Evolutionary conservation across 2,797 vertebrate genomes (phyloP), one percentile per base, ranked within the genome.

Genomic region (Coilia nasus): DNA sequence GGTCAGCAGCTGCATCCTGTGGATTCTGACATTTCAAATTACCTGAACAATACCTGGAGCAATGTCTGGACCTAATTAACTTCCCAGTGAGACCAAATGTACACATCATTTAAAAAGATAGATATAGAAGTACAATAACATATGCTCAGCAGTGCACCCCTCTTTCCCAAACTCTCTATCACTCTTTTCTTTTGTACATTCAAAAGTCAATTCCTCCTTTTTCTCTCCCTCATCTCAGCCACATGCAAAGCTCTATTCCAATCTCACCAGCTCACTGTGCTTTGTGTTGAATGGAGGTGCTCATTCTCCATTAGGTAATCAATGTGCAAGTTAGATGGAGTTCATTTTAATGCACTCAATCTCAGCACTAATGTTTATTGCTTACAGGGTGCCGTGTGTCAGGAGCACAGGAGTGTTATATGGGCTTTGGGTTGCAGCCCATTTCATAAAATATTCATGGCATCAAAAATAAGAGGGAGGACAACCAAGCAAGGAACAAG

Each of bases 321-420:
- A 98, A 97, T 98, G 97, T 95, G 94, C 95, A 41, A 97, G 95
- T 97, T 96, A 96, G 96, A 97, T 97, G 96, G 96, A 96, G 96
- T 97, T 98, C 96, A 98, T 98, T 98, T 98, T 97, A 98, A 98
- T 97, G 96, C 96, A 97, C 96, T 98, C 97, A 97, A 98, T 99
- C 97, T 97, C 95, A 95, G 92, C 94, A 96, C 96, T 97, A 97
- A 98, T 98, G 97, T 97, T 97, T 95, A 96, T 97, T 96, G 97
- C 96, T 98, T 95, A 97, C 94, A 96, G 96, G 96, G 95, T 95
- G 95, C 84, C 87, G 57, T 93, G 96, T 96, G 97, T 97, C 96
- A 96, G 96, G 97, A 97, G 97, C 97, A 96, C 96, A 95, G 94
- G 95, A 97, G 96, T 97, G 97, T 97, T 98, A 97, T 97, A 96